Percentiles rank a stretch among this genome's conserved stretches.
Conservation (phyloP, 2,797 vertebrate genomes). For the Masticophis lateralis region DNA sequence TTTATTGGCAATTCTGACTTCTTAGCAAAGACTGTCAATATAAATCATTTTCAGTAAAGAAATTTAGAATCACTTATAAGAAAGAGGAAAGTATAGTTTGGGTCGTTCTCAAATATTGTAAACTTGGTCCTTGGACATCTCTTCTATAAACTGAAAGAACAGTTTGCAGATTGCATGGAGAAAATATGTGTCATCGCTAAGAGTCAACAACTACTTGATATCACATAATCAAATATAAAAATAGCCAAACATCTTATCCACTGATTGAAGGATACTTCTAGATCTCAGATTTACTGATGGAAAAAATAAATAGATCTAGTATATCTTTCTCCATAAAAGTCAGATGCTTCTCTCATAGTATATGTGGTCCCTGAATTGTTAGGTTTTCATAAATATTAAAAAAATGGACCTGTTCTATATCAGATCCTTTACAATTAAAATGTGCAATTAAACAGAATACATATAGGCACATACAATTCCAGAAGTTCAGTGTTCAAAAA, state of each 20-base stretch:
- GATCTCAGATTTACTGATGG: not conserved
- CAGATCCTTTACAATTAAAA: not conserved
- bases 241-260: not conserved
- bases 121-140: not conserved
- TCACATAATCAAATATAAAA: not conserved
- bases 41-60: conserved; percentile 13
- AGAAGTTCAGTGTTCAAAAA: not conserved
- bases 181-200: not conserved
- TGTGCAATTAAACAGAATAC: not conserved
- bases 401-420: not conserved
- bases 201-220: not conserved
- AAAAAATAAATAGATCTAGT: not conserved
- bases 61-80: conserved; percentile 38
- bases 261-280: not conserved
- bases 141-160: not conserved
- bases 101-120: not conserved
- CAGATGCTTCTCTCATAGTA: not conserved
- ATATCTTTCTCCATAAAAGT: not conserved
- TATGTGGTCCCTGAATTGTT: not conserved
- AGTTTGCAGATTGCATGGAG: not conserved
- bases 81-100: accelerated
- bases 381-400: not conserved
- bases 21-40: conserved; percentile 65
- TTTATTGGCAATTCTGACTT: conserved; percentile 52
- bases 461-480: not conserved